These are phyloP conservation scores for Antedon mediterranea DNA, from an alignment of 53 echinoderm and acorn worm genomes.

Conservation along the genomic window DNA sequence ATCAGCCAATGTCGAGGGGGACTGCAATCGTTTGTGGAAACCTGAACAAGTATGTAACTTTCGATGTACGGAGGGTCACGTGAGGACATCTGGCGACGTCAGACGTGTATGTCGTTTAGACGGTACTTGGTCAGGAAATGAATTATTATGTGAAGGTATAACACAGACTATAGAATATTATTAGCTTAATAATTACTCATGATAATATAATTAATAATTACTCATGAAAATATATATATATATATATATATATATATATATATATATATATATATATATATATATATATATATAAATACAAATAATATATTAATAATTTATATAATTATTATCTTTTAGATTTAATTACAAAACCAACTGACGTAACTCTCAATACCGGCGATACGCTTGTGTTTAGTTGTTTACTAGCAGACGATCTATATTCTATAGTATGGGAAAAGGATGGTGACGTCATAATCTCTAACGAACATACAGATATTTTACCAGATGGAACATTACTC, in stretches of 20 bases:
- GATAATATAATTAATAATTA: too few relatives aligned
- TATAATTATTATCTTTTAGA: too few relatives aligned
- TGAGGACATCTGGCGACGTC: conserved; percentile 8
- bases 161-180: too few relatives aligned
- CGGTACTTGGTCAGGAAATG: conserved; percentile 45
- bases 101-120: conserved; percentile 29
- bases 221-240: too few relatives aligned
- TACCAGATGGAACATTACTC: not conserved
- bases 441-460: not conserved
- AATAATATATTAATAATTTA: too few relatives aligned
- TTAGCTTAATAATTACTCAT: too few relatives aligned
- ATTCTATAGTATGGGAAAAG: not conserved
- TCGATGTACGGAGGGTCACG: conserved; percentile 41
- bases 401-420: not conserved
- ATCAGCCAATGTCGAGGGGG: not conserved
- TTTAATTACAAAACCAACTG: not conserved
- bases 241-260: too few relatives aligned
- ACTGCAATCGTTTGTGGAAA: not conserved
- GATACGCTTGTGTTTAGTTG: not conserved
- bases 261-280: too few relatives aligned
- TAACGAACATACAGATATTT: not conserved
- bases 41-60: not conserved
- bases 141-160: conserved; percentile 40
- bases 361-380: not conserved
- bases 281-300: too few relatives aligned